Base-by-base conservation (phyloP, 2,797 vertebrate genomes). In the Pseudochirops corinnae region DNA sequence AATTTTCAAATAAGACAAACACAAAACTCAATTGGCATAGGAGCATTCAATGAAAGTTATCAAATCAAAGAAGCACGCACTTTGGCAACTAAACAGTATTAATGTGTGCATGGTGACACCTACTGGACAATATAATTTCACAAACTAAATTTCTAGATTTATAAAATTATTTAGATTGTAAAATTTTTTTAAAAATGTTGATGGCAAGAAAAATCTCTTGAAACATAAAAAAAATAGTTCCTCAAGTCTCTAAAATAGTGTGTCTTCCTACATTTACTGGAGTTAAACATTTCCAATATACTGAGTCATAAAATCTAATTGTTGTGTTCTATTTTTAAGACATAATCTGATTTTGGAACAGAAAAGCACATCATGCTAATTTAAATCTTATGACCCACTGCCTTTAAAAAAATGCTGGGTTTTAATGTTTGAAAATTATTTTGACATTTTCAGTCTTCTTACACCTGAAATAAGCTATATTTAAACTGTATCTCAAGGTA, bases 401-500 rank as follows among this genome's bases (percentile, higher is more conserved):
- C 56, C 6, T 95, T 96, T 92, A 62, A 1, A 93, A 55, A 96
- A 93, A 94, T 67, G 58, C 28, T 90, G 13, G 93, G 26, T 96
- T 60, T 9, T 94, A 96, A 92, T 95, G 91, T 92, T 93, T 94
- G 97, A 94, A 96, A 55, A 96, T n/a, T 95, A 93, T 53, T 96
- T 97, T 95, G 53, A 91, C 92, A 95, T 93, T 50, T 96, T 93
- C 93, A 97, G 97, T 56, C 62, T 58, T 94, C 96, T 95, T 52
- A 96, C 26, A 93, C 33, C 31, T 74, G 57, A 96, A 97, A 60
- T 74, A 94, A 4, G 90, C 52, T 90, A 58, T 13, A 95, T 92
- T 93, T 97, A 74, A 97, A 96, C 92, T 94, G 67, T 92, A 97
- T 60, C 95, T 95, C 94, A 93, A 98, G 91, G 95, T 96, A 93